These are phyloP conservation scores for Cynopterus sphinx DNA, from an alignment of 2,797 vertebrate genomes.

Conservation along the genomic window DNA sequence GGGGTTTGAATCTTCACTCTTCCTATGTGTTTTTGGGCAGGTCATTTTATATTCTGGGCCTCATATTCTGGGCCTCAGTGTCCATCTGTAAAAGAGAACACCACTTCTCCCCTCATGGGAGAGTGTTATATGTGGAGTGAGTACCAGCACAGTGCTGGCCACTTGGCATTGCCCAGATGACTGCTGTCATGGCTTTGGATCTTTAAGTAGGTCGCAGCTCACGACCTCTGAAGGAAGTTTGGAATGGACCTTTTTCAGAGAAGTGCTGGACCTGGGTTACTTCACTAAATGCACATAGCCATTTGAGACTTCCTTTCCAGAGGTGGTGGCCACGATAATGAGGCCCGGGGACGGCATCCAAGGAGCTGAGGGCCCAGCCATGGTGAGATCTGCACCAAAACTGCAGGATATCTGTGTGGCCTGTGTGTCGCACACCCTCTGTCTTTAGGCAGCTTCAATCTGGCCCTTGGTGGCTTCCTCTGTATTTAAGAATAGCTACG, in stretches of 20 bases:
- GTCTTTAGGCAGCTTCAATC: background rate
- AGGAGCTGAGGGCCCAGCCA: background rate
- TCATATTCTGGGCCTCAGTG: background rate
- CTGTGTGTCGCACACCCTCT: rapidly evolving
- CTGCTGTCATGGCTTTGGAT: background rate
- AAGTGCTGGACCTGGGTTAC: background rate
- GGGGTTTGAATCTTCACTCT: background rate
- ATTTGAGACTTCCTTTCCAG: background rate
- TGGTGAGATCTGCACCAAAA: background rate
- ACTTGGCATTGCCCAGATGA: background rate
- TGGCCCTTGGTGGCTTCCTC: background rate
- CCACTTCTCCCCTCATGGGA: rapidly evolving
- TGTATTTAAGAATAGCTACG: rapidly evolving
- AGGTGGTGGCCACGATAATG: background rate
- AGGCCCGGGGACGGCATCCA: too few species aligned
- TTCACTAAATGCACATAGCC: background rate
- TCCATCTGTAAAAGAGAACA: background rate
- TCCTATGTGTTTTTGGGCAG: background rate
- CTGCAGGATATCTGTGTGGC: background rate
- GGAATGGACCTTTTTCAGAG: background rate
- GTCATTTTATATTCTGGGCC: background rate
- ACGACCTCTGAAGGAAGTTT: background rate
- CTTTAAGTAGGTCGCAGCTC: background rate
- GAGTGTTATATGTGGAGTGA: background rate
- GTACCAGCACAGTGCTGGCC: background rate